Evolutionary conservation across 2,113 vertebrate species (phyloP).

Genomic region (Xenus cinereus): DNA sequence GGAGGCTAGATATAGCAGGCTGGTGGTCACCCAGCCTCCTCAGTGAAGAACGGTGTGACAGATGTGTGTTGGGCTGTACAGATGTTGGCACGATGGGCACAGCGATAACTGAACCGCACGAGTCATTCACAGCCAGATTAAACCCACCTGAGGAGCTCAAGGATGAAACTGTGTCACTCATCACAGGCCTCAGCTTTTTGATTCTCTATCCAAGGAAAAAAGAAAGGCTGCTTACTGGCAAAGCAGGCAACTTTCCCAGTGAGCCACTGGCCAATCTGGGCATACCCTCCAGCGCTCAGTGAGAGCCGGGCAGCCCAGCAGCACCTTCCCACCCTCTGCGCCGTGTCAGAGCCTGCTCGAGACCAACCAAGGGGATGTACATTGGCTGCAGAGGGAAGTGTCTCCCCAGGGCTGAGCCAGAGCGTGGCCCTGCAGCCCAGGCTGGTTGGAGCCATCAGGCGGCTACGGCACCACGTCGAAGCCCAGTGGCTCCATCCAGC

Average conservation of each 20-base stretch:
- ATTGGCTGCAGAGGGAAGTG: fast-evolving
- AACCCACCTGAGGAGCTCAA: neutral
- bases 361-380: neutral
- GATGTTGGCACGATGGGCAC: neutral
- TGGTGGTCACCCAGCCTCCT: neutral
- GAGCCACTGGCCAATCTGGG: neutral
- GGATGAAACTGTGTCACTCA: neutral
- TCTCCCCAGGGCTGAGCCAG: neutral
- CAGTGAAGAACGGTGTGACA: fast-evolving
- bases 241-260: neutral
- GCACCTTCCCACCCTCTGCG: neutral
- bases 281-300: neutral
- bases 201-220: neutral
- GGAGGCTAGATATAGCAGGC: neutral
- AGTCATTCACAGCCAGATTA: neutral
- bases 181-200: neutral
- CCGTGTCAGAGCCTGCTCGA: fast-evolving
- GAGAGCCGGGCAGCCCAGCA: neutral
- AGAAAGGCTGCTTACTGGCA: neutral
- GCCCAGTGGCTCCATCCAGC: neutral
- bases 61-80: no score
- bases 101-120: neutral
- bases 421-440: neutral
- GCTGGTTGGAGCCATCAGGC: neutral
- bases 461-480: neutral